Percentiles rank a stretch among this genome's conserved stretches.
phyloP scores from a whole-genome alignment of 37 sponge, comb jelly and placozoan genomes.

The Bolinopsis microptera region DNA sequence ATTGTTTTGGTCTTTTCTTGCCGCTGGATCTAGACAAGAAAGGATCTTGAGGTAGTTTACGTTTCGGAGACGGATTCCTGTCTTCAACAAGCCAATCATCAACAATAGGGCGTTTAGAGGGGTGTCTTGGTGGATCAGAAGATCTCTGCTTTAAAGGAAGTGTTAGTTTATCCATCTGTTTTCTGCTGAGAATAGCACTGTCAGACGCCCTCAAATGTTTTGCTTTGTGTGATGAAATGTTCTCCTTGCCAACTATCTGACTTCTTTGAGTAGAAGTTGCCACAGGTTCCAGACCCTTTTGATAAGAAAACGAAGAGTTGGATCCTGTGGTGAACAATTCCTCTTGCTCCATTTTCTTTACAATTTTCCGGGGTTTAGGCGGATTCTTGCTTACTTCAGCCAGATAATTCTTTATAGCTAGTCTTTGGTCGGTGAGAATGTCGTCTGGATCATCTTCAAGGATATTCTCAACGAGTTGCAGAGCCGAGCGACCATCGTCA shows the following conservation, averaged over 20 bases:
- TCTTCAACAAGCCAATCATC: background rate
- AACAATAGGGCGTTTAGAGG: background rate
- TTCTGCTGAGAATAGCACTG: background rate
- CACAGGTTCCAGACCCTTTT: background rate
- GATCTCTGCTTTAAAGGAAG: conserved; percentile 1
- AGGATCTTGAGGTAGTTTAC: background rate
- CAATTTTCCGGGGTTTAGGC: background rate
- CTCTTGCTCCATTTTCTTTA: background rate
- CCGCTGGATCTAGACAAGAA: background rate
- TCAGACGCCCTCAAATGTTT: background rate
- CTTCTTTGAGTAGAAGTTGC: background rate
- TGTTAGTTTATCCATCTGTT: background rate
- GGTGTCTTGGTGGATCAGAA: background rate
- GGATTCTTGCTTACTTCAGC: conserved; percentile 50
- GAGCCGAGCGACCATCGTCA: conserved; percentile 29
- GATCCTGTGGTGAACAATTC: background rate
- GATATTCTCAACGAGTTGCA: background rate
- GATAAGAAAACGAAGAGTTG: background rate
- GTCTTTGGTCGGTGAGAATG: background rate
- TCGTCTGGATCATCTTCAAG: conserved; percentile 24
- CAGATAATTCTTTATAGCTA: background rate
- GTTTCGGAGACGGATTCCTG: background rate
- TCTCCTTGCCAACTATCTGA: background rate
- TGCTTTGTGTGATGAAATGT: background rate
- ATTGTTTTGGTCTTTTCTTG: conserved; percentile 11